These are phyloP conservation scores for Tichodroma muraria DNA, from an alignment of 2,113 vertebrate species.

Conservation along the genomic window DNA sequence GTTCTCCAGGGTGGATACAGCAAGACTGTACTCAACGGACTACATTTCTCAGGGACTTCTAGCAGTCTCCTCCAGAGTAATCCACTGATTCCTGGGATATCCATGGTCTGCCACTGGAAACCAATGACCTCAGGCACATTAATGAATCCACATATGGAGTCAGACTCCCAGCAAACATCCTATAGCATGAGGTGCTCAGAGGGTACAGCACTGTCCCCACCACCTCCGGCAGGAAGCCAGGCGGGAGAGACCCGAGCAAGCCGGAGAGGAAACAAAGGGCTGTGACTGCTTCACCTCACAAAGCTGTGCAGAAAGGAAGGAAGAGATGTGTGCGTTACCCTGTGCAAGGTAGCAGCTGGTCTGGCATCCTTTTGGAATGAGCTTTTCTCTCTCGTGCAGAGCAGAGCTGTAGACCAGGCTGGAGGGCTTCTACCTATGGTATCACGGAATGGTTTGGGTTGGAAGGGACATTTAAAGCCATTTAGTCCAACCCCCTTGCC, in stretches of 20 bases:
- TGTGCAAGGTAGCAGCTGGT: not conserved
- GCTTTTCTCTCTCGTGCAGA: not conserved
- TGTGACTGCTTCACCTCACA: not conserved
- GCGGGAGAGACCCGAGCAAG: rapidly evolving
- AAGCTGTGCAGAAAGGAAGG: not conserved
- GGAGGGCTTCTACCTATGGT: not conserved
- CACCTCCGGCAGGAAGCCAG: not conserved
- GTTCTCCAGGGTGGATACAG: not conserved
- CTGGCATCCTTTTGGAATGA: not conserved
- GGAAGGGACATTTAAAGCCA: not conserved
- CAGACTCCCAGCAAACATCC: not conserved
- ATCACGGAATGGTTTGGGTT: not conserved
- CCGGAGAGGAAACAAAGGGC: not conserved
- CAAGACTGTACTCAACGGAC: not conserved
- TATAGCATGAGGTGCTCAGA: not conserved
- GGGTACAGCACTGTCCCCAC: not conserved
- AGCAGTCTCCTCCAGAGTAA: not conserved
- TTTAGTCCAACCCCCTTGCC: not conserved
- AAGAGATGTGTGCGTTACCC: not conserved
- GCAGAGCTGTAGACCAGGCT: not conserved
- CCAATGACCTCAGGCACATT: not conserved
- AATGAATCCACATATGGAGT: not conserved
- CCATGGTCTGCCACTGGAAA: not conserved
- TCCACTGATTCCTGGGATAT: not conserved
- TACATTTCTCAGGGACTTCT: not conserved